These are phyloP conservation scores for zebrafish (Danio rerio) DNA, from an alignment of 2,113 vertebrate genomes.

Conservation along the genomic window GRCz12tu NC_133177.1:37356501-37357000, in stretches of 20 bases:
- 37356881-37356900: slow-evolving; percentile 33
- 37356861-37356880: neutral
- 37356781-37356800: slow-evolving; percentile 57
- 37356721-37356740: slow-evolving; percentile 76
- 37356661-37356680: slow-evolving; percentile 67
- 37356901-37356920: slow-evolving; percentile 28
- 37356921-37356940: slow-evolving; percentile 21
- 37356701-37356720: slow-evolving; percentile 63
- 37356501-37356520: too few relatives aligned
- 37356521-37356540: too few relatives aligned
- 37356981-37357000: neutral
- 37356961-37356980: neutral
- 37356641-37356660: slow-evolving; percentile 46
- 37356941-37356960: slow-evolving; percentile 6
- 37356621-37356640: neutral
- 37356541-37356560: too few relatives aligned
- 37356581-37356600: neutral
- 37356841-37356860: slow-evolving; percentile 6
- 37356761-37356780: slow-evolving; percentile 50
- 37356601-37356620: neutral
- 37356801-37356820: neutral
- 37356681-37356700: slow-evolving; percentile 58
- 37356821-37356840: neutral
- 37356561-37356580: too few relatives aligned
- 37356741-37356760: slow-evolving; percentile 47